phyloP scores from a whole-genome alignment of 2,888 invertebrate species.

The Clepsis dumicolana region DNA sequence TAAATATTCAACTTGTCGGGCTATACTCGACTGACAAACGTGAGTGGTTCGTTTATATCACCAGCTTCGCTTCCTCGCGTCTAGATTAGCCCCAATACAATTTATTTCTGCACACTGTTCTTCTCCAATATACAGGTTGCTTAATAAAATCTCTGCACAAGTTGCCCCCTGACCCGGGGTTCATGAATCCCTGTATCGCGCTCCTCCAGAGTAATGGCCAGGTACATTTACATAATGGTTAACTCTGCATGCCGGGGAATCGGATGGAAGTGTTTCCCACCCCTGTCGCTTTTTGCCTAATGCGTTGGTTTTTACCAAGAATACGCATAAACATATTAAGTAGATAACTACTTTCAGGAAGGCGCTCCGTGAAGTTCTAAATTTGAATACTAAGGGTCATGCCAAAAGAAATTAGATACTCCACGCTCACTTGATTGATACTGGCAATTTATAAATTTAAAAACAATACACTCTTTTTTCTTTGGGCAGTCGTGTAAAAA shows the following conservation, averaged over 20 bases:
- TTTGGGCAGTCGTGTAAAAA: no score
- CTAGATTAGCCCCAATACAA: no score
- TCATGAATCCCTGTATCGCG: constrained; percentile 23
- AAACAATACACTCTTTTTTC: no score
- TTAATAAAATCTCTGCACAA: constrained; percentile 27
- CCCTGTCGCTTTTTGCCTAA: constrained; percentile 6
- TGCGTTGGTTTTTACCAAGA: constrained; percentile 5
- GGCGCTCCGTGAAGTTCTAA: no score
- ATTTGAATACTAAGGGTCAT: no score
- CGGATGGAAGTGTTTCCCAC: constrained; percentile 10
- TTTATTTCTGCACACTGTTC: neutral
- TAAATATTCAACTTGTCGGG: no score
- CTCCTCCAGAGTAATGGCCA: constrained; percentile 22
- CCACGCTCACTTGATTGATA: no score
- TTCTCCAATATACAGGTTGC: neutral
- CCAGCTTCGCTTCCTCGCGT: no score
- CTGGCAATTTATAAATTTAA: no score
- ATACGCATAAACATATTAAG: neutral
- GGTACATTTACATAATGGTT: constrained; percentile 35
- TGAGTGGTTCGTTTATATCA: no score
- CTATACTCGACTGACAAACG: no score
- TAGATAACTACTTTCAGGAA: neutral
- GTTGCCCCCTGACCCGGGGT: neutral
- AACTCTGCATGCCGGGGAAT: constrained; percentile 6
- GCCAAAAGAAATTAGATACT: no score